phyloP scores from a whole-genome alignment of 1,140 invertebrate species.

The Portunus trituberculatus region DNA sequence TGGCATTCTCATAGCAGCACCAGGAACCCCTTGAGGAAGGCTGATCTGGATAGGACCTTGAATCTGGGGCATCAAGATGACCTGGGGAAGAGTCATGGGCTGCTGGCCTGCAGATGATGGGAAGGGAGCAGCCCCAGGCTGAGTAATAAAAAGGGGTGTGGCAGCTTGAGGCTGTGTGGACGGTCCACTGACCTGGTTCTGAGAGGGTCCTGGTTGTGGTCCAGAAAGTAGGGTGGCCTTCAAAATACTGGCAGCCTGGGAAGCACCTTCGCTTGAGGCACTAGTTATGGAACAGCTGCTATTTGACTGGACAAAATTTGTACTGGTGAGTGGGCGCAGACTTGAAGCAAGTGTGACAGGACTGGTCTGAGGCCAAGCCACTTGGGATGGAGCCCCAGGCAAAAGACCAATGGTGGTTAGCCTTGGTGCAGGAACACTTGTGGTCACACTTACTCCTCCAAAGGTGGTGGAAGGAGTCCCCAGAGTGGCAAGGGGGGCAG shows the following conservation, averaged over 20 bases:
- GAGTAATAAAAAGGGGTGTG: background rate
- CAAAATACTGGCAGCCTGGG: conserved; percentile 45
- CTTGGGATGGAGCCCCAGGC: background rate
- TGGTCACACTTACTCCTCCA: background rate
- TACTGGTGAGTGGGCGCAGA: background rate
- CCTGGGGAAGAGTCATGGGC: background rate
- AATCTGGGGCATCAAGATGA: conserved; percentile 50
- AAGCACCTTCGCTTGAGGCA: background rate
- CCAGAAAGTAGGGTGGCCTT: conserved; percentile 59
- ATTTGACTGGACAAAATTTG: background rate
- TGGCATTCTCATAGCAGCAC: background rate
- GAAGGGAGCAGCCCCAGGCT: background rate
- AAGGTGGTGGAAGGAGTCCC: background rate
- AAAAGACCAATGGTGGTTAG: background rate
- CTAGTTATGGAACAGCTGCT: background rate
- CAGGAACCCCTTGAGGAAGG: conserved; percentile 28
- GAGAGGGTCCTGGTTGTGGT: background rate
- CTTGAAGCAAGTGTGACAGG: background rate
- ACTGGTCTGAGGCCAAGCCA: background rate
- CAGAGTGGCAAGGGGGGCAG: background rate
- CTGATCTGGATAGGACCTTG: conserved; percentile 50
- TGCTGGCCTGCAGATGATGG: background rate
- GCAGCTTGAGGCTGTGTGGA: background rate
- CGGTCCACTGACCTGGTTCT: background rate
- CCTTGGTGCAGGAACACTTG: conserved; percentile 25